Conservation (phyloP, 2,113 vertebrate species). For the Sardina pilchardus region DNA sequence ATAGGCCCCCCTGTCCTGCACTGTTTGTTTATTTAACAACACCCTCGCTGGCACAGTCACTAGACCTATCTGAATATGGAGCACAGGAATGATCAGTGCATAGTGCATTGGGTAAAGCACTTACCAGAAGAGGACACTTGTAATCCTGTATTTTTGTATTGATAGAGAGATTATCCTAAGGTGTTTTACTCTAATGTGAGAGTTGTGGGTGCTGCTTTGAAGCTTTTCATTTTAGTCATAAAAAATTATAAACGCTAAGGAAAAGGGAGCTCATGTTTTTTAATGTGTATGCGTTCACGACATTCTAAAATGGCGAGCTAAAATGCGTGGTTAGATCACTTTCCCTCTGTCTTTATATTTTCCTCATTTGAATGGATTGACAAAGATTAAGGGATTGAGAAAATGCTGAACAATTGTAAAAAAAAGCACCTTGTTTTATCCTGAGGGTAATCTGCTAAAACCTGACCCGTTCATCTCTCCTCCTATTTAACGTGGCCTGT, state of each 20-base stretch:
- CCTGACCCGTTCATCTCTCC: slow-evolving; percentile 48
- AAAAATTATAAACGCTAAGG: not conserved
- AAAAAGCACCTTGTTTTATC: slow-evolving; percentile 64
- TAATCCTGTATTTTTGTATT: slow-evolving; percentile 7
- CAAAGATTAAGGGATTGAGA: slow-evolving; percentile 65
- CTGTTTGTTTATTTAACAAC: not conserved
- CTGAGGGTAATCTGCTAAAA: slow-evolving; percentile 62
- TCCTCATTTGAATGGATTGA: slow-evolving; percentile 40
- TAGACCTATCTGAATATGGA: not conserved
- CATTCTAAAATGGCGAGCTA: not conserved
- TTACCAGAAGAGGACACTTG: not conserved
- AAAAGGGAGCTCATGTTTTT: not conserved
- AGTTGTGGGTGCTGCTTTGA: not conserved
- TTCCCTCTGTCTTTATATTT: slow-evolving; percentile 50
- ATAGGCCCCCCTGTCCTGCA: not conserved
- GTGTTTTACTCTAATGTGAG: not conserved
- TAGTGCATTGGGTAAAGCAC: slow-evolving; percentile 2
- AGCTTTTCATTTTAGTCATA: not conserved
- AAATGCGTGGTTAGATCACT: slow-evolving; percentile 47
- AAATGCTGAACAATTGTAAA: slow-evolving; percentile 54
- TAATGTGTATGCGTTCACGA: not conserved
- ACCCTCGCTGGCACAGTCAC: not conserved
- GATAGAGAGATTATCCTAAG: not conserved
- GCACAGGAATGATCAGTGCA: not conserved
- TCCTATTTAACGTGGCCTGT: slow-evolving; percentile 45